Evolutionary conservation across 1,140 invertebrate species (phyloP), one percentile per base, ranked within the genome.

Genomic region (Physella acuta): DNA sequence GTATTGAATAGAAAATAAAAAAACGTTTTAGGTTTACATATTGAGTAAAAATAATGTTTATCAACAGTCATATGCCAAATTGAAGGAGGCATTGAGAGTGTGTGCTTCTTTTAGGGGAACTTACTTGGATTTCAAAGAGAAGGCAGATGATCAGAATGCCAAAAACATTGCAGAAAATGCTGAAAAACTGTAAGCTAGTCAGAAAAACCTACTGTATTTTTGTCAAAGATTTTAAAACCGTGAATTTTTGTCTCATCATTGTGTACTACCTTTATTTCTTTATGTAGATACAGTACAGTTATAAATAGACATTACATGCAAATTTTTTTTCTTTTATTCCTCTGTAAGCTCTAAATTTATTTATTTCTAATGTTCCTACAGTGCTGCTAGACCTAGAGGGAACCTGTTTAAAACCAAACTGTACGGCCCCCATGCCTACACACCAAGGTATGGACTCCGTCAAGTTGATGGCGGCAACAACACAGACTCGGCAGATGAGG

Each of bases 31-130:
- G n/a, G n/a, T n/a, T n/a, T n/a, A n/a, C n/a, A n/a, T n/a, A n/a
- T n/a, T n/a, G n/a, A n/a, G n/a, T n/a, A 2, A 69, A 20, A 62
- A 16, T 61, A 51, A 14, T 58, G 34, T 20, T 67, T 39, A 11
- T 67, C 75, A 76, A 28, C 68, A 85, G 84, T 84, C 82, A 0
- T 83, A 82, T 59, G 70, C 78, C 33, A 84, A 84, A 62, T 61
- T 85, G 64, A 85, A 85, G 71, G 81, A 85, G 60, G 84, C 82
- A 0, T 68, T 84, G 39, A 70, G 78, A 44, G 79, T 85, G 20
- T 85, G 84, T 81, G 83, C 84, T 51, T 81, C 82, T n/a, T 85
- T 85, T 71, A 63, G 84, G 60, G 84, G 84, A 30, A 84, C 82
- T 8, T 85, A 85, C 68, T 71, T 85, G 37, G 84, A 85, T 71